Evolutionary conservation across 2,888 invertebrate species (phyloP), one percentile per base, ranked within the genome.

Genomic region (Rhingia rostrata): DNA sequence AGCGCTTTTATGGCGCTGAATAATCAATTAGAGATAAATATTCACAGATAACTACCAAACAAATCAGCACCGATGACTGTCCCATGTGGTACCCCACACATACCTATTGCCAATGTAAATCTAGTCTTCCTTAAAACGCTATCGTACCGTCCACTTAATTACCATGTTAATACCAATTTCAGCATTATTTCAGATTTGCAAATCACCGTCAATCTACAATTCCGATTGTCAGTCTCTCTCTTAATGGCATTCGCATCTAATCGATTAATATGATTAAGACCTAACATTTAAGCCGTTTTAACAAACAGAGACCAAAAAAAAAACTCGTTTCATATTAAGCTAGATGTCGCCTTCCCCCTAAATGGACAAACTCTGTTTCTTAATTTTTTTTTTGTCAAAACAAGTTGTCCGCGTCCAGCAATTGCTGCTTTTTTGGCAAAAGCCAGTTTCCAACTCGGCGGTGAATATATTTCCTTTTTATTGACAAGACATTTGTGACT

Each of bases 231-330:
- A 58, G 63, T 66, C 7, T 43, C 32, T 49, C 67, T 33, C n/a
- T 22, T 58, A 53, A 54, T 66, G 73, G 39, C 69, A 70, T 56
- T 70, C 82, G 30, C 54, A 63, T 47, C 80, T 66, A 67, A 84
- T 69, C 73, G 83, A 84, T 84, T 79, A 75, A 70, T 75, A 84
- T 84, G 84, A 84, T 84, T 84, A 75, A 84, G 70, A 84, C 75
- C 74, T 49, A 70, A 35, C 75, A 70, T 75, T 79, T 54, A 61
- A 69, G 58, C 66, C 70, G 64, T 22, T 22, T 22, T 22, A 22
- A 22, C 22, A 22, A 22, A 22, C 22, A 22, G 22, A 22, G 22
- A n/a, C n/a, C n/a, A n/a, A 22, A 22, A 22, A 22, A 22, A 22
- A 63, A 75, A 51, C 58, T 43, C 12, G 75, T 60, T 67, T 35